phyloP scores from a whole-genome alignment of 2,888 invertebrate genomes.

The Bimastos eiseni region DNA sequence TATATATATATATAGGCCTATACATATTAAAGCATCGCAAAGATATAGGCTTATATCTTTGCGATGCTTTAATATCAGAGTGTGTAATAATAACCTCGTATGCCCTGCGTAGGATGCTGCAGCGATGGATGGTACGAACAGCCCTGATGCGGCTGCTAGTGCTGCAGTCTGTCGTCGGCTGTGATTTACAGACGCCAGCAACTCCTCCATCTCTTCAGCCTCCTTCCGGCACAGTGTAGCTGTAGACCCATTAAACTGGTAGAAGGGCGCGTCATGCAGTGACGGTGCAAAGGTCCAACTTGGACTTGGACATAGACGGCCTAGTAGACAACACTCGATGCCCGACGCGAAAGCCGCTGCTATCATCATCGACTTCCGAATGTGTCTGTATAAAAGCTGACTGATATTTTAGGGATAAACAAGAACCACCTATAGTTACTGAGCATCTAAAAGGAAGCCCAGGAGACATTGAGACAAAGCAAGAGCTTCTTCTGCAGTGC shows the following conservation, averaged over 20 bases:
- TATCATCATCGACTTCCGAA: neutral
- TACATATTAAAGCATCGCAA: neutral
- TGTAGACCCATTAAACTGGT: neutral
- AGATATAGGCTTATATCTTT: no score
- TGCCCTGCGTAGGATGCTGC: neutral
- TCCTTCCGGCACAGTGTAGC: neutral
- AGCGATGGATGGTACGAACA: neutral
- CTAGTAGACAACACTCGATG: neutral
- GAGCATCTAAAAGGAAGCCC: neutral
- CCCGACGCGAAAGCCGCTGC: neutral
- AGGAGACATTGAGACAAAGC: neutral
- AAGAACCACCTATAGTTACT: neutral
- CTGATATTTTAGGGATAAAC: neutral
- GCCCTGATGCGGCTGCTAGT: neutral
- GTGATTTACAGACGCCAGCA: neutral
- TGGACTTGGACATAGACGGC: neutral
- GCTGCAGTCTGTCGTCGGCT: neutral
- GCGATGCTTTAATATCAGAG: neutral
- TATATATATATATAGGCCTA: neutral
- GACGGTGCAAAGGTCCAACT: neutral
- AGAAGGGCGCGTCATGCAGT: neutral
- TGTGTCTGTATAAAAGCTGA: neutral
- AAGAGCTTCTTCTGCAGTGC: neutral
- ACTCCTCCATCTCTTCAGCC: slow-evolving; percentile 3
- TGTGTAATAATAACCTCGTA: slow-evolving; percentile 1